phyloP scores from a whole-genome alignment of 2,113 vertebrate species.

The Phrynocephalus versicolor region DNA sequence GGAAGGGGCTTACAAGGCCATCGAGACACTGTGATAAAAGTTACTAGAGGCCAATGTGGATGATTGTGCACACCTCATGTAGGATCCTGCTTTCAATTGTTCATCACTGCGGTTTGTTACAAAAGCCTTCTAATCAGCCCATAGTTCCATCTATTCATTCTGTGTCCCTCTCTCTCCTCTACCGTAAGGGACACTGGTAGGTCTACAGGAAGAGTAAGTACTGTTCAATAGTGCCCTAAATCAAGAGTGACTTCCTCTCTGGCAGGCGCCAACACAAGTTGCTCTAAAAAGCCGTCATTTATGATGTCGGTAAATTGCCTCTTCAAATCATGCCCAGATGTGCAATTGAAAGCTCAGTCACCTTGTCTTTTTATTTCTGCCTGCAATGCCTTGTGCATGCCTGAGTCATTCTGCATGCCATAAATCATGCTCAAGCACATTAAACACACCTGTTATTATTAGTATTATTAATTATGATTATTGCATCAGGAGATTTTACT shows the following conservation, averaged over 20 bases:
- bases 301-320: slow-evolving; percentile 59
- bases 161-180: neutral
- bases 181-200: neutral
- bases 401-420: slow-evolving; percentile 30
- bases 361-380: slow-evolving; percentile 60
- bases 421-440: slow-evolving; percentile 53
- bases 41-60: neutral
- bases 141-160: neutral
- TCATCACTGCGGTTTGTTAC: neutral
- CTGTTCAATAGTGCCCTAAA: slow-evolving; percentile 49
- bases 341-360: slow-evolving; percentile 64
- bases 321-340: slow-evolving; percentile 64
- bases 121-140: slow-evolving; percentile 9
- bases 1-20: no score
- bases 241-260: slow-evolving; percentile 49
- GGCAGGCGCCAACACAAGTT: slow-evolving; percentile 55
- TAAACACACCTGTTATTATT: slow-evolving; percentile 54
- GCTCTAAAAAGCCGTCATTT: slow-evolving; percentile 57
- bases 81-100: neutral
- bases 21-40: no score
- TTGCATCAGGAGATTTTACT: slow-evolving; percentile 56
- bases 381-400: slow-evolving; percentile 45
- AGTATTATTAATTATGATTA: slow-evolving; percentile 66
- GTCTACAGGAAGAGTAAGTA: slow-evolving; percentile 29
- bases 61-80: neutral